Evolutionary conservation across 2,797 vertebrate species (phyloP).

Genomic region (Microctenopoma lineatum): DNA sequence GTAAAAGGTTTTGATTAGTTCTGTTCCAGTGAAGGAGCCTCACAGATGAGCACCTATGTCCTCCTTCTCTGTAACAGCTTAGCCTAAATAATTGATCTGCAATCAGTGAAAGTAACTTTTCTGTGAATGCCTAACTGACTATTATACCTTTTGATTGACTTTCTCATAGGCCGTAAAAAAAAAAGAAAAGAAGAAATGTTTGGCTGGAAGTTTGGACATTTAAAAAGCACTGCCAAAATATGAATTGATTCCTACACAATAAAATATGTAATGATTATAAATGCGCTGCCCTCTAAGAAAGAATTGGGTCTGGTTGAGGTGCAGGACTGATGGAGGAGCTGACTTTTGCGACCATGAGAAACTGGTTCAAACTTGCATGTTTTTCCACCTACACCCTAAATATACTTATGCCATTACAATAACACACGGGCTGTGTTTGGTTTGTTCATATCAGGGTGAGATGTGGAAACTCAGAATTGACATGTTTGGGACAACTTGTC

Average conservation of each 20-base stretch:
- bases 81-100: constrained; percentile 47
- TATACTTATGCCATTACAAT: constrained; percentile 30
- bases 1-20: constrained; percentile 51
- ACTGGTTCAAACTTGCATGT: constrained; percentile 43
- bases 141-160: constrained; percentile 34
- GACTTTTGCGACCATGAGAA: constrained; percentile 19
- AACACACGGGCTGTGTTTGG: constrained; percentile 28
- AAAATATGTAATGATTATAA: constrained; percentile 16
- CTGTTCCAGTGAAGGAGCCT: constrained; percentile 22
- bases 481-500: constrained; percentile 16
- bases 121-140: constrained; percentile 31
- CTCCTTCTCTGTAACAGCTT: constrained; percentile 51
- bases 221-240: constrained; percentile 55
- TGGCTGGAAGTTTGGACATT: constrained; percentile 32
- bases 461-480: constrained; percentile 5
- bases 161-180: constrained; percentile 9
- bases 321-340: constrained; percentile 25
- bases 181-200: neutral
- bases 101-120: constrained; percentile 48
- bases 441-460: constrained; percentile 39
- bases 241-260: constrained; percentile 4
- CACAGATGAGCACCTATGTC: constrained; percentile 36
- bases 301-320: constrained; percentile 3
- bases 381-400: constrained; percentile 46
- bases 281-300: constrained; percentile 1